Percentiles rank a stretch among this genome's conserved stretches.
Evolutionary conservation across 2,113 vertebrate genomes (phyloP).

Genomic region (Oenanthe oenanthe): DNA sequence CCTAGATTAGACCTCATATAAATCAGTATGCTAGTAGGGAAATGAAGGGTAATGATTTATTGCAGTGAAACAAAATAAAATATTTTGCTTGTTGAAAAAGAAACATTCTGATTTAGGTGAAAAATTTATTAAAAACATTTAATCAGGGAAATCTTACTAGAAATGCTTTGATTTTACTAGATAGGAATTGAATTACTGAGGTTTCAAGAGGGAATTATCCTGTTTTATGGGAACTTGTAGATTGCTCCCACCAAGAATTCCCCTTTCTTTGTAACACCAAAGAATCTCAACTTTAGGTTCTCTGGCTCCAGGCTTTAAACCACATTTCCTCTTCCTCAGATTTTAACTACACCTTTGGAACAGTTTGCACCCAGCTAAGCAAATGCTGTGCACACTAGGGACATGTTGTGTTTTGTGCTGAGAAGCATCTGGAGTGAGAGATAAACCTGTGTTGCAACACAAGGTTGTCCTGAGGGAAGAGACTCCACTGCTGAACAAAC

Average conservation of each 20-base stretch:
- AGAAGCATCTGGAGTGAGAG: neutral
- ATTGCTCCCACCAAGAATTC: neutral
- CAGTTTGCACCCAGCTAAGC: neutral
- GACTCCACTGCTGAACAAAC: neutral
- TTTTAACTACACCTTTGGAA: neutral
- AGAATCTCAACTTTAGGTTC: neutral
- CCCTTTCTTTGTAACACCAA: neutral
- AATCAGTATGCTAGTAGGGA: neutral
- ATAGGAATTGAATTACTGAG: neutral
- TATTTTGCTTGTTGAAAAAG: neutral
- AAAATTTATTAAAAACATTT: neutral
- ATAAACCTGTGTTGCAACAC: conserved; percentile 15
- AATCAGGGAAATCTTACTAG: neutral
- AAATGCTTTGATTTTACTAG: neutral
- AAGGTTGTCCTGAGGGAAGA: neutral
- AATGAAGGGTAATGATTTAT: neutral
- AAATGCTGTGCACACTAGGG: neutral
- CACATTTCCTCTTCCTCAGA: neutral
- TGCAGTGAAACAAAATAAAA: neutral
- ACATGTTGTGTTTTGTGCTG: neutral
- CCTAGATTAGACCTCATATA: neutral
- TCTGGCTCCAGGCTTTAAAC: neutral
- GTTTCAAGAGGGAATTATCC: neutral
- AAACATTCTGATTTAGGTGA: neutral
- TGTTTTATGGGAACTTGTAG: neutral